phyloP scores from a whole-genome alignment of 2,113 vertebrate genomes.

The Chlamydotis undulata region DNA sequence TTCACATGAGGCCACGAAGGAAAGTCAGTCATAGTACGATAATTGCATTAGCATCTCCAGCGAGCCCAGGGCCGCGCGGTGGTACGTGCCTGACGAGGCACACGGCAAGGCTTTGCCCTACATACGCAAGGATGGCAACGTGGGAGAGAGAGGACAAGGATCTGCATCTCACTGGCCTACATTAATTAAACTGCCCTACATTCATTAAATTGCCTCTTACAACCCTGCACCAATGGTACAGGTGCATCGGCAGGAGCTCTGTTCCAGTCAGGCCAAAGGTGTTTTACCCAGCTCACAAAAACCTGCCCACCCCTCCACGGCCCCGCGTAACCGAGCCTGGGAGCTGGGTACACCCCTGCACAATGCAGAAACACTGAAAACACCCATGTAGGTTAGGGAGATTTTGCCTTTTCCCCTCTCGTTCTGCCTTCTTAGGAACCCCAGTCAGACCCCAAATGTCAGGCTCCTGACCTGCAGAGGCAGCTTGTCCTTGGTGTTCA shows the following conservation, averaged over 20 bases:
- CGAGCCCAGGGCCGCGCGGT: not conserved
- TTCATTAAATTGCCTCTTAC: not conserved
- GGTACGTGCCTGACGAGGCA: not conserved
- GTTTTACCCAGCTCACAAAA: not conserved
- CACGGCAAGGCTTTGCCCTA: constrained; percentile 17
- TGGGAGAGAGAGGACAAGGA: not conserved
- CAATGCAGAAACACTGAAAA: not conserved
- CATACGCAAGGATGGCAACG: constrained; percentile 2
- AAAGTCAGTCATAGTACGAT: constrained; percentile 20
- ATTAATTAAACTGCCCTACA: not conserved
- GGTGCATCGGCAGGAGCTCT: not conserved
- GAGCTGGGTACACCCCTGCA: not conserved
- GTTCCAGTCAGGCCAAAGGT: not conserved
- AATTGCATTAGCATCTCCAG: constrained; percentile 59
- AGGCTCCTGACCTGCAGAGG: not conserved
- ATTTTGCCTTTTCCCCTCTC: not conserved
- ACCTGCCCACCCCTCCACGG: not conserved
- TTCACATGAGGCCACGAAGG: constrained; percentile 58
- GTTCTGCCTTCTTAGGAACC: not conserved
- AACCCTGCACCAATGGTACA: not conserved
- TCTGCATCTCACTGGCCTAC: not conserved
- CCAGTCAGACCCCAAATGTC: not conserved
- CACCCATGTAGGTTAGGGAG: not conserved
- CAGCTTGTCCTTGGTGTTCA: not conserved
- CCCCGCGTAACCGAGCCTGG: not conserved